Evolutionary conservation across 1,140 invertebrate genomes (phyloP), one percentile per base, ranked within the genome.

Genomic region (Drosophila gunungcola): DNA sequence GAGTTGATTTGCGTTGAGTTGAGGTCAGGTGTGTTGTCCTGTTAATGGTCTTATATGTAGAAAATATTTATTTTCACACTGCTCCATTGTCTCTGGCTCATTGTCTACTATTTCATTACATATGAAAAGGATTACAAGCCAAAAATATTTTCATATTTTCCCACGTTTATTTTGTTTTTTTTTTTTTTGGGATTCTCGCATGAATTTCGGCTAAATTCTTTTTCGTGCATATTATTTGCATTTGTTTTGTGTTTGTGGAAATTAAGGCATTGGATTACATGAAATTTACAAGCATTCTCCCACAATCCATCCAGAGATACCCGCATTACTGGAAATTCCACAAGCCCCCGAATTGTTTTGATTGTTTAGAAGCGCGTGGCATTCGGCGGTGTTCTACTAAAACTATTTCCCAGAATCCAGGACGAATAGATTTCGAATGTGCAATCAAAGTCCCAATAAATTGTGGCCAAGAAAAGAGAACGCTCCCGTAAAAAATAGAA

Each of bases 231-330:
- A 76, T 74, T 81, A 86, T 78, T 82, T 82, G 80, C 41, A 67
- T 49, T 64, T 53, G 51, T 53, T 67, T 67, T 56, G 42, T 62
- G 49, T 72, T 78, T 63, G 58, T 82, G 32, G 60, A 88, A 88
- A 88, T 73, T 73, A 53, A 67, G 67, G 83, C 83, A 83, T 89
- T 88, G 72, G 67, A 89, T 88, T 88, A 83, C 83, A 70, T 70
- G 39, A 45, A 27, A 45, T 68, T 43, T 36, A 29, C 39, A 53
- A 55, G 58, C 45, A 70, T 68, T 77, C 84, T 89, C 83, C 70
- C 83, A 82, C 75, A 82, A 78, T 81, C 27, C 60, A 49, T 13
- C 21, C 9, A 38, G 21, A 61, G 64, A 58, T 58, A 16, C 73
- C 73, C 73, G 73, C 73, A 76, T 76, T 6, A 49, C n/a, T 16